phyloP scores from a whole-genome alignment of 2,113 vertebrate genomes.

The Peromyscus leucopus region DNA sequence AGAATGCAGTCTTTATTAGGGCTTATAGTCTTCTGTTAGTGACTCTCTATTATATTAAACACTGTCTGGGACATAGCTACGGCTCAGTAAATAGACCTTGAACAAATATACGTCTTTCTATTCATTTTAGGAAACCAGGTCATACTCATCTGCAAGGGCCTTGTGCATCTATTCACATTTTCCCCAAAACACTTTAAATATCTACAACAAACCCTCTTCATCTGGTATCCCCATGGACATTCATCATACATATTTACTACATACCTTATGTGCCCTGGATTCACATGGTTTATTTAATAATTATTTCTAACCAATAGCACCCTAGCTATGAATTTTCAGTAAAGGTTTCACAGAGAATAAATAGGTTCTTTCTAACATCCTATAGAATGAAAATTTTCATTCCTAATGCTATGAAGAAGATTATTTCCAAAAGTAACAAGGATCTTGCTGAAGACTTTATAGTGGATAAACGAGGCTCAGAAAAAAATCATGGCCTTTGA shows the following conservation, averaged over 20 bases:
- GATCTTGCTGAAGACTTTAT: not conserved
- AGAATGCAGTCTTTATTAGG: not conserved
- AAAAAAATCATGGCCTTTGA: not conserved
- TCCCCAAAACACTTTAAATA: not conserved
- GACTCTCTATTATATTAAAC: not conserved
- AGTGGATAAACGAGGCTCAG: not conserved
- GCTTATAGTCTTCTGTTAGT: not conserved
- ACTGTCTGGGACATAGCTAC: not conserved
- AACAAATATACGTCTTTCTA: not conserved
- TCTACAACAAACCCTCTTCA: not conserved
- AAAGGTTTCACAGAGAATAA: slow-evolving; percentile 50
- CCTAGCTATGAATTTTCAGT: slow-evolving; percentile 13
- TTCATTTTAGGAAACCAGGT: slow-evolving; percentile 26
- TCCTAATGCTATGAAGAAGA: not conserved
- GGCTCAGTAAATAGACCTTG: not conserved
- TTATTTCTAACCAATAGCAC: not conserved
- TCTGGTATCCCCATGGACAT: not conserved
- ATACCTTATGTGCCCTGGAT: not conserved
- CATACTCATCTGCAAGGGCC: not conserved
- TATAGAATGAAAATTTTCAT: slow-evolving; percentile 34
- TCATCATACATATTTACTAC: not conserved
- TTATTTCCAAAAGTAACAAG: not conserved
- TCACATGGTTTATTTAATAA: not conserved
- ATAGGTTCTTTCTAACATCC: not conserved
- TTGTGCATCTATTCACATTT: not conserved